Evolutionary conservation across 2,113 vertebrate genomes (phyloP).

Genomic region (Myotis lucifugus): DNA sequence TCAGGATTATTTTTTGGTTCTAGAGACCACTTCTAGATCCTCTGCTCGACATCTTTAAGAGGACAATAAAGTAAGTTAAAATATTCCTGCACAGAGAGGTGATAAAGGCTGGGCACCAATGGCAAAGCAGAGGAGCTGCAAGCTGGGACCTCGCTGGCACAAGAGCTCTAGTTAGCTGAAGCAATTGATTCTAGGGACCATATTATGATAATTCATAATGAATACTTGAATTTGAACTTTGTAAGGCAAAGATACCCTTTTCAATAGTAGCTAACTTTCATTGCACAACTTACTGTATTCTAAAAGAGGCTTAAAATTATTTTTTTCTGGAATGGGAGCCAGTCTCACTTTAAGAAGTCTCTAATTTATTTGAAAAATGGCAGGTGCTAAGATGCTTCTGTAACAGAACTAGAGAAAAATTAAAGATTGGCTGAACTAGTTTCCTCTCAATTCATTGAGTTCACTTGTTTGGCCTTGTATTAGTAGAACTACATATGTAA

Average conservation of each 20-base stretch:
- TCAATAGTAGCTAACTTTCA: not conserved
- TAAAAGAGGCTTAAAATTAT: slow-evolving; percentile 26
- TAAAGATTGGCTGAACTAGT: slow-evolving; percentile 41
- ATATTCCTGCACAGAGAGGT: not conserved
- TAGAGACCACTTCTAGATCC: not conserved
- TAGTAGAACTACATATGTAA: slow-evolving; percentile 60
- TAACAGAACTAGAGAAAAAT: slow-evolving; percentile 54
- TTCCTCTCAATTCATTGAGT: slow-evolving; percentile 37
- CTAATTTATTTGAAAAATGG: slow-evolving; percentile 36
- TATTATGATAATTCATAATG: not conserved
- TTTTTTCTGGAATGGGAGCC: slow-evolving; percentile 15
- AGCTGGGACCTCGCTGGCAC: not conserved
- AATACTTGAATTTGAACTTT: not conserved
- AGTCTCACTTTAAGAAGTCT: slow-evolving; percentile 42
- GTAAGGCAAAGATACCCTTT: not conserved
- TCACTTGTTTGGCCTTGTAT: slow-evolving; percentile 55
- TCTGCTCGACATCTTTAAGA: not conserved
- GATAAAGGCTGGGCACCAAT: not conserved
- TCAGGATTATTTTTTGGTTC: not conserved
- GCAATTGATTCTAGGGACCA: not conserved
- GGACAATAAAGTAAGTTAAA: not conserved
- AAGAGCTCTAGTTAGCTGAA: not conserved
- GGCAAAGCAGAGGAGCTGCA: not conserved
- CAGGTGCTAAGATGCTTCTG: slow-evolving; percentile 39
- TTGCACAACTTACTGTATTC: not conserved